Evolutionary conservation across 2,888 invertebrate genomes (phyloP), one percentile per base, ranked within the genome.

Genomic region (Drosophila bunnanda): DNA sequence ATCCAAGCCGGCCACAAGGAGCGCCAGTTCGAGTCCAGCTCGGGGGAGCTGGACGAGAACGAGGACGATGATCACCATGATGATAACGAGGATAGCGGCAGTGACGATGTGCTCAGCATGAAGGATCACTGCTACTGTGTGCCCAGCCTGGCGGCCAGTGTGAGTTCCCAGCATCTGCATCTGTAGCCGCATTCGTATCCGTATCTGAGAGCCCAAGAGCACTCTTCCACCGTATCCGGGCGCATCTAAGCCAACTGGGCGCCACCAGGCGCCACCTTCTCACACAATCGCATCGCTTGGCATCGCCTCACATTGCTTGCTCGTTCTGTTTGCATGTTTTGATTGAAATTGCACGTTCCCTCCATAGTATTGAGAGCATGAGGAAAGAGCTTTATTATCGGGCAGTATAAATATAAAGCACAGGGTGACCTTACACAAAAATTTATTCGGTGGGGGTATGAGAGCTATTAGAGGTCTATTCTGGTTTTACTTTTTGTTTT

Each of bases 81-180:
- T 17, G 87, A 80, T 15, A 76, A 82, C 5, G 82, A 79, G n/a
- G 89, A 89, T 30, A 82, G 83, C 71, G 79, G 71, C 75, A 84
- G 82, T 59, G 92, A 92, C 43, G 92, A 92, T 77, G 80, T 89
- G 57, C 84, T 92, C 48, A 90, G 90, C 62, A 86, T 91, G 41
- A 92, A 91, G 84, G 92, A 92, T 70, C 92, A 92, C 77, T 91
- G 89, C 80, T 92, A 91, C 79, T 89, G 91, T 74, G 91, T 92
- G 72, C 90, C 90, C 72, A 92, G 89, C 79, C 81, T 91, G 86
- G 90, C 91, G 79, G 90, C 86, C 84, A 92, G 89, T 88, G 91
- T 92, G 91, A 92, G 91, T 92, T 90, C 75, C 59, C 77, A 62
- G 38, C 28, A 52, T n/a, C 68, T 55, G 38, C 60, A 41, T 54